Conservation (phyloP, 2,888 invertebrate genomes). For the Erannis defoliaria region DNA sequence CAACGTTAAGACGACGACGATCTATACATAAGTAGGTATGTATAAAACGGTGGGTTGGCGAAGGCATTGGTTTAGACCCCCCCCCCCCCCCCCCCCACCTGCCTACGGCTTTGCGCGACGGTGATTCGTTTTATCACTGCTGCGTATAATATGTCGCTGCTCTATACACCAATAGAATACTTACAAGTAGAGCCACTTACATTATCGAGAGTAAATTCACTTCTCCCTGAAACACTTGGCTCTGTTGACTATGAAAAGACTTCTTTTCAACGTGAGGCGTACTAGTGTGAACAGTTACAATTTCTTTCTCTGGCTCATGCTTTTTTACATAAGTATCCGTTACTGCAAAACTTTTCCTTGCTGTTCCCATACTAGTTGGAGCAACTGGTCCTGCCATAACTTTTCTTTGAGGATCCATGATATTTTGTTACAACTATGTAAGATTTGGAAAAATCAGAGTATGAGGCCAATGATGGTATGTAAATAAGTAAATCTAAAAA, state of each 20-base stretch:
- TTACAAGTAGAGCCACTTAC: too few species aligned
- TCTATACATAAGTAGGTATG: too few species aligned
- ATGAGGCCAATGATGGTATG: too few species aligned
- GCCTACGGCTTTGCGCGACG: too few species aligned
- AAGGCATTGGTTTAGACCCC: too few species aligned
- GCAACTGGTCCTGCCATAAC: slow-evolving; percentile 70
- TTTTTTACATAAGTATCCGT: slow-evolving; percentile 55
- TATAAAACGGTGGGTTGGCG: too few species aligned
- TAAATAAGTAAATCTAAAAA: slow-evolving; percentile 6
- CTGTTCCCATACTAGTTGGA: slow-evolving; percentile 58
- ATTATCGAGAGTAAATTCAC: slow-evolving; percentile 76
- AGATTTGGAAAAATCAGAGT: not conserved
- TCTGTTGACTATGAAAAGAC: slow-evolving; percentile 64
- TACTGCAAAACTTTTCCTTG: slow-evolving; percentile 67
- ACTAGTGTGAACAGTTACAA: slow-evolving; percentile 70
- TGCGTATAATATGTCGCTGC: not conserved
- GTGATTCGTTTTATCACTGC: too few species aligned
- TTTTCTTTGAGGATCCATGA: slow-evolving; percentile 74
- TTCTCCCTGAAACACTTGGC: slow-evolving; percentile 73
- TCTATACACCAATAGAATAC: too few species aligned
- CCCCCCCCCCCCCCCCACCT: too few species aligned
- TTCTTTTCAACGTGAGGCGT: slow-evolving; percentile 69
- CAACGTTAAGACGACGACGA: too few species aligned
- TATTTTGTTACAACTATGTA: not conserved
- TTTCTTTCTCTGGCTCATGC: slow-evolving; percentile 64